Conservation (phyloP, 2,888 invertebrate genomes). For the Pammene fasciana region DNA sequence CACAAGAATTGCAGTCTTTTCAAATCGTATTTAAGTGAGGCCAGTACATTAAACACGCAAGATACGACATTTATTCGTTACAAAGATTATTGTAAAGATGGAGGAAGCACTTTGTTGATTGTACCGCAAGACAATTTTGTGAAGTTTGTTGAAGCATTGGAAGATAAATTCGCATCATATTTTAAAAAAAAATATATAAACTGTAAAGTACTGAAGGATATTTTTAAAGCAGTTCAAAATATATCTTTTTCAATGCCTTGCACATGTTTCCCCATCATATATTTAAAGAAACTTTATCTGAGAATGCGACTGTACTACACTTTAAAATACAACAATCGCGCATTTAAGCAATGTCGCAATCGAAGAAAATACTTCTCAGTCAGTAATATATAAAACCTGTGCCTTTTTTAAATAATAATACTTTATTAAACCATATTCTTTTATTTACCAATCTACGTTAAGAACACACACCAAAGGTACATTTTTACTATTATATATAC, state of each 20-base stretch:
- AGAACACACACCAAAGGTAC: too few relatives aligned
- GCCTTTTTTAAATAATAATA: too few relatives aligned
- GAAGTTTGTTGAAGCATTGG: conserved; percentile 29
- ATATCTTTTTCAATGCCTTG: conserved; percentile 11
- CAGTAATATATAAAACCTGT: too few relatives aligned
- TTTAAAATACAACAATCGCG: conserved; percentile 13
- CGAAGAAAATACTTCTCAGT: too few relatives aligned
- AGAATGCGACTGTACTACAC: conserved; percentile 21
- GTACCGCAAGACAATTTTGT: conserved; percentile 35
- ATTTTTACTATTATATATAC: too few relatives aligned
- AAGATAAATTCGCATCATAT: conserved; percentile 30
- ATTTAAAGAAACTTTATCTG: conserved; percentile 12
- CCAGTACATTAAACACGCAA: conserved; percentile 13
- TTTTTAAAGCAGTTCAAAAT: conserved; percentile 1
- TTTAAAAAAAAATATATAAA: conserved; percentile 13
- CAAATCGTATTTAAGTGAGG: conserved; percentile 15
- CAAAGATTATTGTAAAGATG: conserved; percentile 21
- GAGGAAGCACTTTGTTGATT: conserved; percentile 23
- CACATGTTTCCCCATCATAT: neutral
- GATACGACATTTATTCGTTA: conserved; percentile 15
- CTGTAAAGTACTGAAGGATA: conserved; percentile 14
- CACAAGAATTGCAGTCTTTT: conserved; percentile 17
- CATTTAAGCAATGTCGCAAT: conserved; percentile 12
- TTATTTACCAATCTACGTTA: too few relatives aligned
- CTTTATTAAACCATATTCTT: too few relatives aligned